Conservation (phyloP, 2,797 vertebrate species). For the Psittacula derbiana region DNA sequence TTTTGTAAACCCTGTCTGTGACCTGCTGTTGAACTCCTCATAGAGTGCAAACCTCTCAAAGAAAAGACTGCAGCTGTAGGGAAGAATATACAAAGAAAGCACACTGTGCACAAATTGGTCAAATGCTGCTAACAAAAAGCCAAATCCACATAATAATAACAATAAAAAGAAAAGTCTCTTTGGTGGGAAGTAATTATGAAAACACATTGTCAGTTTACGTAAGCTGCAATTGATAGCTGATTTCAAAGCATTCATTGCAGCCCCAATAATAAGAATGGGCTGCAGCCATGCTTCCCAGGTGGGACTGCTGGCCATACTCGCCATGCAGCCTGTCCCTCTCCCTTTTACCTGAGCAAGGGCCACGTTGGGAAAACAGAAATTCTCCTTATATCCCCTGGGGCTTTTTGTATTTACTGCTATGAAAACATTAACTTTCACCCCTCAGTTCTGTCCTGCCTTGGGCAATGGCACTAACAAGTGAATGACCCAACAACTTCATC, state of each 20-base stretch:
- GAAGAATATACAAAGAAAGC: neutral
- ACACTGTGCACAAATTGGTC: conserved; percentile 19
- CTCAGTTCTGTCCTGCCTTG: neutral
- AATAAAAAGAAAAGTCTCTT: neutral
- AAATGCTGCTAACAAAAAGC: neutral
- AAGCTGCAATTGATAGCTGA: neutral
- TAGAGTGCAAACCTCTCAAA: neutral
- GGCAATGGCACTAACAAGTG: neutral
- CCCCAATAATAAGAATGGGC: neutral
- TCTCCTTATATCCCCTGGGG: neutral
- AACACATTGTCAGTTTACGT: neutral
- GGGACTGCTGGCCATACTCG: neutral
- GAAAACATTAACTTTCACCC: neutral
- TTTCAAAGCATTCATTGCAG: neutral
- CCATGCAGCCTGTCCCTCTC: neutral
- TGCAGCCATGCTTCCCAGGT: neutral
- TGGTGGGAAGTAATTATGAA: neutral
- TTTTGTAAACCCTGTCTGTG: neutral
- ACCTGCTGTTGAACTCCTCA: neutral
- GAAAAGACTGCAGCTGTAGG: conserved; percentile 1
- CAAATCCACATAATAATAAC: neutral
- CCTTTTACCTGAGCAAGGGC: neutral
- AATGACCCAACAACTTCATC: neutral
- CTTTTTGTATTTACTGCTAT: neutral
- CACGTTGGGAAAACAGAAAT: neutral